phyloP scores from a whole-genome alignment of 2,797 vertebrate species.

The Pitangus sulphuratus region DNA sequence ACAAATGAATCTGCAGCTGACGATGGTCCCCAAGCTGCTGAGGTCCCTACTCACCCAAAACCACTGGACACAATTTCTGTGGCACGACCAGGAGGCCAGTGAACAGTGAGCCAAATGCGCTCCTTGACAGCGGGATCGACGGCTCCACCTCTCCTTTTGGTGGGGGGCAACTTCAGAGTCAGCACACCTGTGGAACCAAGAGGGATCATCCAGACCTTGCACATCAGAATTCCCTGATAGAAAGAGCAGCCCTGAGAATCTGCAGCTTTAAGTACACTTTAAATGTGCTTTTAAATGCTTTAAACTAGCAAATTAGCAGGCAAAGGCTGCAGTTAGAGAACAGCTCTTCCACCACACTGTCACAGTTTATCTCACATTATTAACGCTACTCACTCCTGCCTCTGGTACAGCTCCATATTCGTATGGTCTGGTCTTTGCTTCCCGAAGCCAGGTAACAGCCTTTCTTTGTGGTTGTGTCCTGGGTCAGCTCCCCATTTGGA shows the following conservation, averaged over 20 bases:
- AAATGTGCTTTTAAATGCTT: neutral
- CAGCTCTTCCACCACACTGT: neutral
- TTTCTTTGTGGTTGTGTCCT: constrained; percentile 64
- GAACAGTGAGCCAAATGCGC: constrained; percentile 90
- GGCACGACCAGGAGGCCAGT: constrained; percentile 84
- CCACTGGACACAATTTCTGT: constrained; percentile 89
- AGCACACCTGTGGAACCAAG: constrained; percentile 78
- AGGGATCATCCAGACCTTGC: neutral
- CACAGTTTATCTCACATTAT: neutral
- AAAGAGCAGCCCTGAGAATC: neutral
- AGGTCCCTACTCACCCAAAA: constrained; percentile 84
- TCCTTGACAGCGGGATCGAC: constrained; percentile 88
- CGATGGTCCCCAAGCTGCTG: neutral
- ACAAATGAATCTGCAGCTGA: neutral
- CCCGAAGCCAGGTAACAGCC: constrained; percentile 90
- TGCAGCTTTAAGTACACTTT: neutral
- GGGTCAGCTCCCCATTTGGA: constrained; percentile 62
- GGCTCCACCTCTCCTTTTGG: constrained; percentile 87
- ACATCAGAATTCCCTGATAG: neutral
- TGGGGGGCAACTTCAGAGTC: constrained; percentile 89
- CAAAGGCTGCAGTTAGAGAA: neutral
- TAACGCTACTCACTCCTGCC: constrained; percentile 83
- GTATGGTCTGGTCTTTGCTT: constrained; percentile 94
- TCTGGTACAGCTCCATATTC: constrained; percentile 89
- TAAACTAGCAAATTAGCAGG: neutral